phyloP scores from a whole-genome alignment of 2,113 vertebrate genomes.

The Oncorhynchus tshawytscha region DNA sequence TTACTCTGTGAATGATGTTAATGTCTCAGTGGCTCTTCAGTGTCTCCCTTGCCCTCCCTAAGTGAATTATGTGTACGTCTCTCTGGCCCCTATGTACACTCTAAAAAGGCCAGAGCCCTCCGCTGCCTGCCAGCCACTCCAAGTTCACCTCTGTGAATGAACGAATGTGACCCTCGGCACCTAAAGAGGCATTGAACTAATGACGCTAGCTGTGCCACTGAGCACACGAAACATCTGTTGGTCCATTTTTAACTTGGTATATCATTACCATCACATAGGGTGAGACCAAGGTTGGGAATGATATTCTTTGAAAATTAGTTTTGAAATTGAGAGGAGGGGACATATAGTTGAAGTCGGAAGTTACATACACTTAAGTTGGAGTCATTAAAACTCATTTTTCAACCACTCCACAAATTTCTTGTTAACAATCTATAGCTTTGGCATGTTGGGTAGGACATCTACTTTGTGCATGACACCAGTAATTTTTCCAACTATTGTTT shows the following conservation, averaged over 20 bases:
- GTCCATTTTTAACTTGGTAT: constrained; percentile 24
- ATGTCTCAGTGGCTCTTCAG: constrained; percentile 50
- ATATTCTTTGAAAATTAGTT: constrained; percentile 44
- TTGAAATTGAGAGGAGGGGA: constrained; percentile 46
- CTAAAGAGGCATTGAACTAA: constrained; percentile 29
- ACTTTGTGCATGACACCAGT: too few species aligned
- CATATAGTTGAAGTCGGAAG: not conserved
- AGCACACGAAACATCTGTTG: constrained; percentile 38
- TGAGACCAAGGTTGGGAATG: too few species aligned
- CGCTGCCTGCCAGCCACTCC: constrained; percentile 41
- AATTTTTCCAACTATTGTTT: too few species aligned
- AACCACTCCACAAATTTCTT: too few species aligned
- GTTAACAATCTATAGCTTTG: too few species aligned
- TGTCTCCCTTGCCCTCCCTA: constrained; percentile 20
- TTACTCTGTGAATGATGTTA: constrained; percentile 56
- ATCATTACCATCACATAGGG: constrained; percentile 1
- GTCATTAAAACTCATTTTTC: too few species aligned
- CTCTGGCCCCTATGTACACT: constrained; percentile 47
- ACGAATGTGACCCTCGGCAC: constrained; percentile 36
- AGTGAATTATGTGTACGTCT: constrained; percentile 64
- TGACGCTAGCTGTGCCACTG: too few species aligned
- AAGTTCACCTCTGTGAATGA: constrained; percentile 47
- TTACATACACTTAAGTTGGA: too few species aligned
- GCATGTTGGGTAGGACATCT: too few species aligned
- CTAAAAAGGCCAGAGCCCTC: constrained; percentile 42